Evolutionary conservation across 2,888 invertebrate species (phyloP).

Genomic region (Archips crataeganus): DNA sequence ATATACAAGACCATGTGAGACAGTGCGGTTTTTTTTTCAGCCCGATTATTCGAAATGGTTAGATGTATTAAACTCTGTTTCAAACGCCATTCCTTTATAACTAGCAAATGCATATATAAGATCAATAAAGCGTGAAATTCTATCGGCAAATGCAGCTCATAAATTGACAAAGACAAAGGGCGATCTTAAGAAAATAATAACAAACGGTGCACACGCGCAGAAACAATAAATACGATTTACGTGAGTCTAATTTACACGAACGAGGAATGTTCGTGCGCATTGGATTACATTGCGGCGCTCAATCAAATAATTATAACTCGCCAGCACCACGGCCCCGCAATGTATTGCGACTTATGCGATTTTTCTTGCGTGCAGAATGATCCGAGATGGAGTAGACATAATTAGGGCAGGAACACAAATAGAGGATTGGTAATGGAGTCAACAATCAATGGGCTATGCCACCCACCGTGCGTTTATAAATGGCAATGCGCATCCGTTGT

Average conservation of each 20-base stretch:
- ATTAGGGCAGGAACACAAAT: slow-evolving; percentile 40
- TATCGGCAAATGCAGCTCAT: neutral
- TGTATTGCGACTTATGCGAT: neutral
- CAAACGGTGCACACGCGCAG: neutral
- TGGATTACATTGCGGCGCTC: neutral
- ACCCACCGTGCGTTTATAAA: slow-evolving; percentile 76
- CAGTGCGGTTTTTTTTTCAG: too few species aligned
- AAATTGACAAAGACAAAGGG: neutral
- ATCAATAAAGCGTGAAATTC: too few species aligned
- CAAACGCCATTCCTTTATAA: too few species aligned
- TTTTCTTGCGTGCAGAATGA: neutral
- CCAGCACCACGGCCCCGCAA: neutral
- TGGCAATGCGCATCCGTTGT: slow-evolving; percentile 73
- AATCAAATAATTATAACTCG: neutral
- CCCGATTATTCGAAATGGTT: too few species aligned
- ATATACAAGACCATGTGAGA: too few species aligned
- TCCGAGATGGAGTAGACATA: slow-evolving; percentile 18
- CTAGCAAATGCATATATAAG: too few species aligned
- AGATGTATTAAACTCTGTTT: too few species aligned
- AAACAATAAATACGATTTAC: neutral
- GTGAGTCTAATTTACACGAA: neutral
- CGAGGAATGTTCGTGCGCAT: neutral
- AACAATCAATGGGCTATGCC: slow-evolving; percentile 61
- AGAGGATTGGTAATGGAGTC: slow-evolving; percentile 48
- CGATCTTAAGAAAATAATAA: neutral